phyloP scores from a whole-genome alignment of 2,797 vertebrate genomes.

The Falco naumanni region DNA sequence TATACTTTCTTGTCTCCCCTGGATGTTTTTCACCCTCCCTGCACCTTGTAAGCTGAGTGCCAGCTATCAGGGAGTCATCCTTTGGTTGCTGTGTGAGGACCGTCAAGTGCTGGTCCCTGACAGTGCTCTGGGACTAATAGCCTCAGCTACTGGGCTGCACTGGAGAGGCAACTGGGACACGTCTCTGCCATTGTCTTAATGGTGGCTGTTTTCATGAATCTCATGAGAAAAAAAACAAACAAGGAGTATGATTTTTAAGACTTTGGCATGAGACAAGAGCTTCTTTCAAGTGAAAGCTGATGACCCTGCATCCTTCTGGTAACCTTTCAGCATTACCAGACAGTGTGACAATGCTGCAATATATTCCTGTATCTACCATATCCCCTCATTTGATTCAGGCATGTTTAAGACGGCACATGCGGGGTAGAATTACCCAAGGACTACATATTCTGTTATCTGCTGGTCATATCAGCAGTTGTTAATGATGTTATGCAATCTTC shows the following conservation, averaged over 20 bases:
- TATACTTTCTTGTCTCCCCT: background rate
- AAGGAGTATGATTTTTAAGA: background rate
- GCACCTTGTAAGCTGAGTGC: fast-evolving
- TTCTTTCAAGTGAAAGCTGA: background rate
- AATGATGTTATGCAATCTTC: background rate
- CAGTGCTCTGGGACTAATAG: background rate
- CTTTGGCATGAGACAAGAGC: background rate
- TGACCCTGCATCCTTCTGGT: background rate
- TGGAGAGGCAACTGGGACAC: background rate
- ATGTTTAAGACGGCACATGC: background rate
- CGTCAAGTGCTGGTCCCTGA: background rate
- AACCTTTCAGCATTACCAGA: background rate
- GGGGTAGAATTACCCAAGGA: background rate
- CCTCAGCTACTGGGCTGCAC: background rate
- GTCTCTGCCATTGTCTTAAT: background rate
- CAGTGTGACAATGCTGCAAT: background rate
- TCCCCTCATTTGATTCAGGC: background rate
- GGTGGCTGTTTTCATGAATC: background rate
- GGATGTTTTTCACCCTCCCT: background rate
- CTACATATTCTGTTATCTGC: background rate
- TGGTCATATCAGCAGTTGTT: background rate
- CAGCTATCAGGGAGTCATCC: background rate
- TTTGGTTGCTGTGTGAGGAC: background rate
- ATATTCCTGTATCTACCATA: background rate
- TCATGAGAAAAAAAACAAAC: background rate